phyloP scores from a whole-genome alignment of 1,140 invertebrate genomes.

The Brachystomella parvula region DNA sequence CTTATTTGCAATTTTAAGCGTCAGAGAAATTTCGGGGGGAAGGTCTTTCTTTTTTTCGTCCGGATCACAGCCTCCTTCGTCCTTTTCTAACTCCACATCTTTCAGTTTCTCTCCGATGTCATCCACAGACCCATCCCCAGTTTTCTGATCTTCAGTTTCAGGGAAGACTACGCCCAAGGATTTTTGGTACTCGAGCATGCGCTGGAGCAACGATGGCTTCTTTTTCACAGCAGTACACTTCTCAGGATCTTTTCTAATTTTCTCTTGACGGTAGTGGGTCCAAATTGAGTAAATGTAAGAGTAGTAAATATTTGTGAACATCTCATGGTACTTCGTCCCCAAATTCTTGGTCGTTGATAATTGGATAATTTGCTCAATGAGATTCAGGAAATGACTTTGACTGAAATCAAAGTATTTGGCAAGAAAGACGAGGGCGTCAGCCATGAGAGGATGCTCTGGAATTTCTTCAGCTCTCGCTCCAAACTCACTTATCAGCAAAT shows the following conservation, averaged over 20 bases:
- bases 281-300: conserved; percentile 28
- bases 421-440: conserved; percentile 28
- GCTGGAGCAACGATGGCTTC: not conserved
- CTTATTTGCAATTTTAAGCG: conserved; percentile 25
- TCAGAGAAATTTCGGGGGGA: conserved; percentile 21
- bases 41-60: conserved; percentile 39
- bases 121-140: not conserved
- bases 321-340: not conserved
- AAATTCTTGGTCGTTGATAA: not conserved
- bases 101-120: conserved; percentile 24
- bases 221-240: not conserved
- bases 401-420: conserved; percentile 34
- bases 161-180: not conserved
- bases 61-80: conserved; percentile 40
- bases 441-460: conserved; percentile 20
- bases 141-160: not conserved
- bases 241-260: not conserved
- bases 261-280: not conserved
- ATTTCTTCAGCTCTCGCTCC: conserved; percentile 21
- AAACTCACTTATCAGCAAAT: conserved; percentile 28
- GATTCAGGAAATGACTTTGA: conserved; percentile 15
- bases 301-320: conserved; percentile 28
- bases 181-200: conserved; percentile 1
- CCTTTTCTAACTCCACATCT: conserved; percentile 23
- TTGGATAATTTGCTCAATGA: conserved; percentile 27